A percentile compares a stretch with the other conserved stretches of the same genome.
Evolutionary conservation across 2,113 vertebrate genomes (phyloP).

Genomic region (Esox niger): DNA sequence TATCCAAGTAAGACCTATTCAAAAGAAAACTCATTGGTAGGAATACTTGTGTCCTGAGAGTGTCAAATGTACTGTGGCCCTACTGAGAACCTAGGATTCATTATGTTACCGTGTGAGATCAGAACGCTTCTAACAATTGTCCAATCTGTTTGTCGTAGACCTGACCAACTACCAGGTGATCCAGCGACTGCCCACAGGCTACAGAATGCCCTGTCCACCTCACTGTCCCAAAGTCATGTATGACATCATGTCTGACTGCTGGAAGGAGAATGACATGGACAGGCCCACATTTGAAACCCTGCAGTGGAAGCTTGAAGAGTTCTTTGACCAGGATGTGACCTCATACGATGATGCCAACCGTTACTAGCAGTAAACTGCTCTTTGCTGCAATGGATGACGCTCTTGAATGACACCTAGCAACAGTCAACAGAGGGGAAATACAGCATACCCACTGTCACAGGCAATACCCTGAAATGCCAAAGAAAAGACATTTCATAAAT

Average conservation of each 20-base stretch:
- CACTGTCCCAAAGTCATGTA: constrained; percentile 77
- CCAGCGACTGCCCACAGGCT: constrained; percentile 73
- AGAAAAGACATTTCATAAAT: not conserved
- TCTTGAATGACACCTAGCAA: not conserved
- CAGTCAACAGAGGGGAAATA: not conserved
- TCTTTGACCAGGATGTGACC: constrained; percentile 65
- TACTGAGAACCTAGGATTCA: not conserved
- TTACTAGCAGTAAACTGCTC: constrained; percentile 39
- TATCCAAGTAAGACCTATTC: constrained; percentile 79
- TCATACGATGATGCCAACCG: constrained; percentile 54
- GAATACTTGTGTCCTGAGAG: not conserved
- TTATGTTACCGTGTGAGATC: not conserved
- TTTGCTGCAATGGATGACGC: not conserved
- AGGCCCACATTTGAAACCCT: constrained; percentile 86
- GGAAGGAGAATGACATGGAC: constrained; percentile 61
- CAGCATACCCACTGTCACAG: not conserved
- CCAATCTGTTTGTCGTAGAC: constrained; percentile 60
- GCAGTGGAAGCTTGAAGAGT: constrained; percentile 79
- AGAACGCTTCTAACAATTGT: not conserved
- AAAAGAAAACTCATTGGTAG: constrained; percentile 2
- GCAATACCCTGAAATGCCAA: not conserved
- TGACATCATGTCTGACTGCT: constrained; percentile 85
- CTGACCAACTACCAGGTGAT: constrained; percentile 81
- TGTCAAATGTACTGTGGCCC: not conserved
- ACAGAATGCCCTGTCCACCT: constrained; percentile 78